Percentiles rank a stretch among this genome's conserved stretches.
Conservation (phyloP, 2,888 invertebrate species). For the Stomorhina lunata region DNA sequence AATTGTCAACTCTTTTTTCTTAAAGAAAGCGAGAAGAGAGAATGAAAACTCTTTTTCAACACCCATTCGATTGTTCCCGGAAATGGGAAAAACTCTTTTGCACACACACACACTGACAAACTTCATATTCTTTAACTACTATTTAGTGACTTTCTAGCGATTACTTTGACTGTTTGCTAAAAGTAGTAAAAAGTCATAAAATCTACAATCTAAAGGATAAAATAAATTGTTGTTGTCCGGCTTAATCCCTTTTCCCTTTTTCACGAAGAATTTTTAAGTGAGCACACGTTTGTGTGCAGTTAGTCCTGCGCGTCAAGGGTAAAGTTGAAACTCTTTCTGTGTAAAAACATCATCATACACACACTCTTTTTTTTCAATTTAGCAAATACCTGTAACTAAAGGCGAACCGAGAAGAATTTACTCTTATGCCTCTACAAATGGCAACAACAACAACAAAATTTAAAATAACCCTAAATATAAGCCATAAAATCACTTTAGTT, state of each 20-base stretch:
- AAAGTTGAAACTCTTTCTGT: slow-evolving; percentile 52
- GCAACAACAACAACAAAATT: not conserved
- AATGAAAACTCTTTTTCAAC: not conserved
- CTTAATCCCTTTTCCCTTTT: slow-evolving; percentile 50
- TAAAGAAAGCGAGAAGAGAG: not conserved
- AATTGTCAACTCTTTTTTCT: slow-evolving; percentile 29
- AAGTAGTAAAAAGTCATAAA: slow-evolving; percentile 49
- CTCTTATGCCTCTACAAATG: not conserved
- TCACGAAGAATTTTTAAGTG: not conserved
- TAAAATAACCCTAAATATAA: slow-evolving; percentile 59
- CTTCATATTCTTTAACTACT: slow-evolving; percentile 18
- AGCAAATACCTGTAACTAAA: slow-evolving; percentile 4
- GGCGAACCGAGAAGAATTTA: not conserved
- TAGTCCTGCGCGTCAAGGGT: slow-evolving; percentile 41
- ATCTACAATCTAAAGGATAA: too few relatives aligned
- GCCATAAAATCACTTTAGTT: slow-evolving; percentile 53
- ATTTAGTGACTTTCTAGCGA: slow-evolving; percentile 37
- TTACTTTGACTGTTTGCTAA: slow-evolving; percentile 19
- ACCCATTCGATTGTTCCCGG: slow-evolving; percentile 14
- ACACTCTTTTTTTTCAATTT: slow-evolving; percentile 27
- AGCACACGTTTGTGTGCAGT: slow-evolving; percentile 28
- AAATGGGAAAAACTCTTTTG: slow-evolving; percentile 47
- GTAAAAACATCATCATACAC: slow-evolving; percentile 22
- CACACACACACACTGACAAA: too few relatives aligned
- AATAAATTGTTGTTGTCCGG: slow-evolving; percentile 9